A percentile compares a stretch with the other conserved stretches of the same genome.
phyloP scores from a whole-genome alignment of 1,140 invertebrate species.

The Eumeta japonica region DNA sequence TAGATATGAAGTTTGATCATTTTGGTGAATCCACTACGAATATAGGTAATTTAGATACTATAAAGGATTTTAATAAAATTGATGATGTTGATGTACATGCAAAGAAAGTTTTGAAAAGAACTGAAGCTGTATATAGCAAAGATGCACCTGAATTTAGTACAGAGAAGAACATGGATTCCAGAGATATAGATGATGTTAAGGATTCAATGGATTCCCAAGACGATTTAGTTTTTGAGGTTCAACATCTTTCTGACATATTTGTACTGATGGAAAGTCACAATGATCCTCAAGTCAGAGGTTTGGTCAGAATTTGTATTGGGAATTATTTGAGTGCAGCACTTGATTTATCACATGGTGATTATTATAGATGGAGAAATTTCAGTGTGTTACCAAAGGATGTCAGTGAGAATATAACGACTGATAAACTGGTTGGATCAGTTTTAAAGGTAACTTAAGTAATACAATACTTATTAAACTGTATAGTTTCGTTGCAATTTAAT shows the following conservation, averaged over 20 bases:
- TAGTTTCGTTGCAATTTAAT: too few relatives aligned
- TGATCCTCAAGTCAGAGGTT: constrained; percentile 82
- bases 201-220: constrained; percentile 8
- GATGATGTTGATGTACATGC: constrained; percentile 12
- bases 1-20: constrained; percentile 57
- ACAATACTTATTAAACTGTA: too few relatives aligned
- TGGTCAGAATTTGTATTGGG: constrained; percentile 66
- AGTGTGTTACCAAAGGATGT: constrained; percentile 29
- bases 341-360: constrained; percentile 60
- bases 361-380: constrained; percentile 50
- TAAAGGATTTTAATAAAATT: constrained; percentile 19
- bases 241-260: constrained; percentile 67
- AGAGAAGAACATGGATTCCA: too few relatives aligned
- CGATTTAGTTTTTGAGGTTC: constrained; percentile 39
- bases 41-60: constrained; percentile 26
- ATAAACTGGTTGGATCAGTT: constrained; percentile 56
- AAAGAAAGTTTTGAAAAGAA: constrained; percentile 20
- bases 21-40: constrained; percentile 48
- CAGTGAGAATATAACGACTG: constrained; percentile 41
- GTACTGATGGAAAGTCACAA: constrained; percentile 68
- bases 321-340: constrained; percentile 67
- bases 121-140: constrained; percentile 19
- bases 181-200: constrained; percentile 10
- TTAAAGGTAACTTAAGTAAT: constrained; percentile 57
- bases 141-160: too few relatives aligned